Conservation (phyloP, 2,113 vertebrate genomes). For the Onychostoma macrolepis region DNA sequence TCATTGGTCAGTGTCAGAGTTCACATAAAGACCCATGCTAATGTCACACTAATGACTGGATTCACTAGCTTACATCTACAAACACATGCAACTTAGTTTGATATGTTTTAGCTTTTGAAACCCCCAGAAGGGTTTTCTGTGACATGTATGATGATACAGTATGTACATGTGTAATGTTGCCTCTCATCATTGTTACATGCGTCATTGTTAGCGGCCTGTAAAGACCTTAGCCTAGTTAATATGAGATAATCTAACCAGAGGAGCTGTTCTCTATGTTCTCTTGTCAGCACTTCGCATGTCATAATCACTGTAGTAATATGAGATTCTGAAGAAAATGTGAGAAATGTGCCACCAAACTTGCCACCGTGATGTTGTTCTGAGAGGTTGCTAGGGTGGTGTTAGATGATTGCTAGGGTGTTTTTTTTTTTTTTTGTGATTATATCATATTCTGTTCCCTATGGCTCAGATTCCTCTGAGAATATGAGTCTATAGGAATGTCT, state of each 20-base stretch:
- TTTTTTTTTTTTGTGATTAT: neutral
- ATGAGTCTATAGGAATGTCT: neutral
- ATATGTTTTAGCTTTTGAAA: neutral
- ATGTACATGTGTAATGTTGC: neutral
- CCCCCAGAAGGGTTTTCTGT: neutral
- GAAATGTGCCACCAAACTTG: neutral
- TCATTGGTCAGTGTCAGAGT: slow-evolving; percentile 70
- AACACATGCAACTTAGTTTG: neutral
- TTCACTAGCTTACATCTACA: neutral
- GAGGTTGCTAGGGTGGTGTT: neutral
- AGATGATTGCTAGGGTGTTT: neutral
- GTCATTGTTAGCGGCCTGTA: neutral
- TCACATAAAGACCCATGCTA: slow-evolving; percentile 16
- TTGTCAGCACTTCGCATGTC: neutral
- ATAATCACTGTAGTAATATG: neutral
- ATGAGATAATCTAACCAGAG: slow-evolving; percentile 20
- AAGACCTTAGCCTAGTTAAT: slow-evolving; percentile 20
- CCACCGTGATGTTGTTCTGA: neutral
- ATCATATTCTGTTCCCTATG: neutral
- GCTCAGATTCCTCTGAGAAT: neutral
- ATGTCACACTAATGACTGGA: slow-evolving; percentile 17
- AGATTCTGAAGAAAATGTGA: slow-evolving; percentile 12
- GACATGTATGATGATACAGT: neutral
- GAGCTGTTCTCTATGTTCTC: neutral
- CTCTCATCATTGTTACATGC: neutral